Base-by-base conservation (phyloP, 2,113 vertebrate genomes). In the Labeo rohita region DNA sequence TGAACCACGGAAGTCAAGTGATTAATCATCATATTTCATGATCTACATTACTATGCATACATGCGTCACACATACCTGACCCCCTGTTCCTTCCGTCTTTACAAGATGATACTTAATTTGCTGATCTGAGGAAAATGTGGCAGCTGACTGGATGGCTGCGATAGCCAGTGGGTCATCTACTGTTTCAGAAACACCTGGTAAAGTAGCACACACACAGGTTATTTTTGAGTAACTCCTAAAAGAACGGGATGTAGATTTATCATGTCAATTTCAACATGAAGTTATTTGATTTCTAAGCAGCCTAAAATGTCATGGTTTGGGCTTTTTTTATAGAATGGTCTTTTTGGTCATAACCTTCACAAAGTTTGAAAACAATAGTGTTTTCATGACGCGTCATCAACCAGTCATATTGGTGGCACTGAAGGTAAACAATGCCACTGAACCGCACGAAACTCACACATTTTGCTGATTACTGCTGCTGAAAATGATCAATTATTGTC, bases 61-160 rank as follows among this genome's bases (percentile, higher is more conserved):
- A 43, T 34, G 54, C 3, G 28, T 4, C 74, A 77, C 78, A 50
- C 78, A 50, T 90, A 90, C 88, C 89, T 90, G 90, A 23, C 88
- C 86, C 10, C 96, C 95, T 12, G 96, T 95, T 89, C 96, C 97
- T 90, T 98, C 97, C 23, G 97, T 96, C 92, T 97, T 96, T 91
- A 98, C 97, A 65, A 98, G 96, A 92, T 74, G 72, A 36, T 98
- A 97, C 89, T 97, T 97, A 92, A 98, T 96, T 90, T 96, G 96
- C 88, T 96, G 97, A 86, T 98, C 96, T 3, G 93, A 47, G 0
- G 95, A 92, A 90, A 97, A 97, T 6, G 97, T 96, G 81, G 96
- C 94, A 0, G 97, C 96, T 5, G 97, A 97, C 90, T 98, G 97
- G 85, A 98, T 97, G 88, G 96, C 95, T 79, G 96, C 94, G 34